Percentiles rank a stretch among this genome's conserved stretches.
phyloP scores from a whole-genome alignment of 2,888 invertebrate species.

The Ptilodon capucinus region DNA sequence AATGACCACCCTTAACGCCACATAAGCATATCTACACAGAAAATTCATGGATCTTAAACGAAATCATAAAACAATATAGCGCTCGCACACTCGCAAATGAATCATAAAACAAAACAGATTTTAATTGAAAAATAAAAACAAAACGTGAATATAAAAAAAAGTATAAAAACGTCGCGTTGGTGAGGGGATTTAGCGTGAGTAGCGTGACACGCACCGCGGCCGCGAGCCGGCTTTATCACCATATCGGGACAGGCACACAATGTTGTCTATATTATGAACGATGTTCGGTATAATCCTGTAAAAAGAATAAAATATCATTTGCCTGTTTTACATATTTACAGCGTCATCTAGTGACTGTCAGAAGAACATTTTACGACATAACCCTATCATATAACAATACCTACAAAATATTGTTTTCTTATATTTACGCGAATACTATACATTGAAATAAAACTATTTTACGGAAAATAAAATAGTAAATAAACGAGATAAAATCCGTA shows the following conservation, averaged over 20 bases:
- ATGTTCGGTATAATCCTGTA: background rate
- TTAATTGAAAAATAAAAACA: conserved; percentile 31
- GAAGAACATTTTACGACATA: too few relatives aligned
- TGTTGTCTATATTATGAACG: conserved; percentile 8
- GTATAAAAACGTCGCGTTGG: conserved; percentile 53
- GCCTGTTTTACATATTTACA: background rate
- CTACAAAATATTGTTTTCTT: too few relatives aligned
- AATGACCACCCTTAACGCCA: too few relatives aligned
- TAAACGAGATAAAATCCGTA: too few relatives aligned
- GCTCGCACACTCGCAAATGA: background rate
- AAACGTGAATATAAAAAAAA: conserved; percentile 47
- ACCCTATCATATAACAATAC: too few relatives aligned
- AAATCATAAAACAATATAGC: background rate
- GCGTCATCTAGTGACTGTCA: background rate
- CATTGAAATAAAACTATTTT: too few relatives aligned
- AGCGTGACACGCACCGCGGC: conserved; percentile 45
- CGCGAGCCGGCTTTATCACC: conserved; percentile 56
- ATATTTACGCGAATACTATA: too few relatives aligned
- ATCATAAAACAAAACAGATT: conserved; percentile 23
- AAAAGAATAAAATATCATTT: background rate
- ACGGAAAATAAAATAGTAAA: too few relatives aligned
- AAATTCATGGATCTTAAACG: too few relatives aligned
- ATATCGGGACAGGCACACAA: conserved; percentile 50
- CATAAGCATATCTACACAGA: too few relatives aligned
- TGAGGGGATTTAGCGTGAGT: conserved; percentile 64